Evolutionary conservation across 2,888 invertebrate genomes (phyloP).

Genomic region (Chromoteleia sp.): DNA sequence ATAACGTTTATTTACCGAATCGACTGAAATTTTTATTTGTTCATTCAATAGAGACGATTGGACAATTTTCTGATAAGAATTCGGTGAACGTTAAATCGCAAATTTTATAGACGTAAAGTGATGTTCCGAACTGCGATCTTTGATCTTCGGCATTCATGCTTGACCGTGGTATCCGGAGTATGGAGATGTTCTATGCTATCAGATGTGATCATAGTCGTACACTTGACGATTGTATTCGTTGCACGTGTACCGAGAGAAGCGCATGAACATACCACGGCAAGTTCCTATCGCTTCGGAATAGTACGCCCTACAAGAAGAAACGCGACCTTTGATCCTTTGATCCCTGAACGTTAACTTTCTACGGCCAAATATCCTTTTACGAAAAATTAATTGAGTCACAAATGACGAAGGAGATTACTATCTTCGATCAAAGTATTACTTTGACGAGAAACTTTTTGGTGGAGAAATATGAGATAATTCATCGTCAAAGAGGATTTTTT

Average conservation of each 20-base stretch:
- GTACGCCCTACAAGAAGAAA: conserved; percentile 34
- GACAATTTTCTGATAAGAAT: conserved; percentile 53
- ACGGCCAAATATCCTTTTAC: conserved; percentile 29
- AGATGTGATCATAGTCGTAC: conserved; percentile 61
- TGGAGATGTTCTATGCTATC: conserved; percentile 56
- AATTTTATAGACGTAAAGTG: conserved; percentile 52
- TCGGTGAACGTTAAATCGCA: conserved; percentile 43
- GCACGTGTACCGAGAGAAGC: conserved; percentile 54
- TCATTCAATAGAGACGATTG: conserved; percentile 34
- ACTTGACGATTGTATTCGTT: conserved; percentile 65
- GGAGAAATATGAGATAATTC: conserved; percentile 24
- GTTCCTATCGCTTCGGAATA: conserved; percentile 35
- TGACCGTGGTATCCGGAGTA: conserved; percentile 56
- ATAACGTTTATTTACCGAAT: conserved; percentile 10
- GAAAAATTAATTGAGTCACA: conserved; percentile 56
- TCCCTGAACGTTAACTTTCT: conserved; percentile 47
- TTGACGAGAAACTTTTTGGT: conserved; percentile 28
- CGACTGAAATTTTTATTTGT: conserved; percentile 27
- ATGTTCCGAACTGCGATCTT: conserved; percentile 52
- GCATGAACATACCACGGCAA: conserved; percentile 35
- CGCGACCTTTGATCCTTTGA: conserved; percentile 59
- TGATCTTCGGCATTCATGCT: conserved; percentile 60
- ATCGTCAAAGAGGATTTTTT: conserved; percentile 6
- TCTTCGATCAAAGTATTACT: conserved; percentile 41
- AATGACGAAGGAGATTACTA: conserved; percentile 30